These are phyloP conservation scores for Callyntrura sp. DNA, from an alignment of 2,888 invertebrate species.

Conservation along the genomic window DNA sequence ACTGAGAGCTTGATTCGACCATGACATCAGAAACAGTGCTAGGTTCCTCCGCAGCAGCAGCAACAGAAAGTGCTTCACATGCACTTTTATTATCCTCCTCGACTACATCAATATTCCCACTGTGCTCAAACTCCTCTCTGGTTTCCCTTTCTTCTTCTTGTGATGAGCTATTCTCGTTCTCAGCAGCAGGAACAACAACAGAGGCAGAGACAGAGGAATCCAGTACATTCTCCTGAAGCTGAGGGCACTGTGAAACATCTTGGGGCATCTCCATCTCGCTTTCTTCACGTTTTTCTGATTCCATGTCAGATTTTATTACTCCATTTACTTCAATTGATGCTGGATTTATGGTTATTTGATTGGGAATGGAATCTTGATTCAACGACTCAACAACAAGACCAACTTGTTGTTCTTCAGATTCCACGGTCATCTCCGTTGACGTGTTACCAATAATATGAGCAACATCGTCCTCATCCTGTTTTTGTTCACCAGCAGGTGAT, in stretches of 20 bases:
- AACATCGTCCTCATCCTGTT: constrained; percentile 33
- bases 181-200: neutral
- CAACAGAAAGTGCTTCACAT: constrained; percentile 3
- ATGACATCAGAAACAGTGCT: constrained; percentile 46
- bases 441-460: constrained; percentile 24
- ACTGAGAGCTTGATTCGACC: constrained; percentile 70
- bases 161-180: constrained; percentile 34
- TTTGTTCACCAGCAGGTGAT: constrained; percentile 55
- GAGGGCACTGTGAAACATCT: constrained; percentile 69
- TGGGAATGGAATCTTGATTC: constrained; percentile 77
- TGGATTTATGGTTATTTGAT: constrained; percentile 80
- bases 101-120: constrained; percentile 57
- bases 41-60: constrained; percentile 24
- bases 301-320: constrained; percentile 73
- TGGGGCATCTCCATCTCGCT: constrained; percentile 46
- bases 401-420: constrained; percentile 63
- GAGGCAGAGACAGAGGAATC: neutral
- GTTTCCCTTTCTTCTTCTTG: constrained; percentile 55
- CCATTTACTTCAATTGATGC: constrained; percentile 74
- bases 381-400: constrained; percentile 61
- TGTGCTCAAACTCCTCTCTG: constrained; percentile 25
- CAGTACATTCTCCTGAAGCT: neutral
- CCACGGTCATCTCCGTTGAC: constrained; percentile 38
- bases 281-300: constrained; percentile 71
- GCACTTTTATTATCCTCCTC: constrained; percentile 59